Conservation (phyloP, 2,797 vertebrate species). For the Melanotaenia maccullochi region DNA sequence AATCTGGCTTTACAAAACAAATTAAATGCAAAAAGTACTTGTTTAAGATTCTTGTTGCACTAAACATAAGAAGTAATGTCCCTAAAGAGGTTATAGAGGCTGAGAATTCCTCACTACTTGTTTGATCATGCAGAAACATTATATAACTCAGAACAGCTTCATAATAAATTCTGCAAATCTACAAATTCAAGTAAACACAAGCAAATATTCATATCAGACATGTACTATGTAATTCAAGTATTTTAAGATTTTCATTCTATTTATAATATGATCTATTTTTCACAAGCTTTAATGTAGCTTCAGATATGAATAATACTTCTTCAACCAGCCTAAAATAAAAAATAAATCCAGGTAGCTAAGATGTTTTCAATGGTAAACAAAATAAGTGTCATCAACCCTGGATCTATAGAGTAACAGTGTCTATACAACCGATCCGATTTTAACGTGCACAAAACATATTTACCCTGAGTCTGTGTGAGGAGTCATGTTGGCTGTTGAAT, state of each 20-base stretch:
- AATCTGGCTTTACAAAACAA: background rate
- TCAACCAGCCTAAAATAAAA: background rate
- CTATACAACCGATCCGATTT: background rate
- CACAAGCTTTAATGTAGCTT: conserved; percentile 3
- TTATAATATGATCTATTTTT: background rate
- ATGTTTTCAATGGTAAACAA: background rate
- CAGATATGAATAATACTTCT: background rate
- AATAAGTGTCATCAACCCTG: background rate
- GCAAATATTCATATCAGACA: background rate
- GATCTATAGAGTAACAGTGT: too few species aligned
- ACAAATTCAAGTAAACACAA: background rate
- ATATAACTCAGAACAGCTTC: conserved; percentile 34
- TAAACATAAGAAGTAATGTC: too few species aligned
- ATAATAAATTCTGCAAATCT: conserved; percentile 40
- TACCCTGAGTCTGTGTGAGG: background rate
- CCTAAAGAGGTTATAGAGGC: background rate
- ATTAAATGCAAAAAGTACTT: background rate
- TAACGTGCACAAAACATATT: background rate
- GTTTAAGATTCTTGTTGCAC: background rate
- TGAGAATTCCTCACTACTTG: conserved; percentile 29
- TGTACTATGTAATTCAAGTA: too few species aligned
- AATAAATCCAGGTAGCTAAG: background rate
- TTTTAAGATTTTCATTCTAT: background rate
- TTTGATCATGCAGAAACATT: conserved; percentile 30
- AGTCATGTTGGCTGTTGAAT: background rate